These are phyloP conservation scores for Ceyx melanurus DNA, from an alignment of 2,113 vertebrate genomes.

Conservation along the genomic window DNA sequence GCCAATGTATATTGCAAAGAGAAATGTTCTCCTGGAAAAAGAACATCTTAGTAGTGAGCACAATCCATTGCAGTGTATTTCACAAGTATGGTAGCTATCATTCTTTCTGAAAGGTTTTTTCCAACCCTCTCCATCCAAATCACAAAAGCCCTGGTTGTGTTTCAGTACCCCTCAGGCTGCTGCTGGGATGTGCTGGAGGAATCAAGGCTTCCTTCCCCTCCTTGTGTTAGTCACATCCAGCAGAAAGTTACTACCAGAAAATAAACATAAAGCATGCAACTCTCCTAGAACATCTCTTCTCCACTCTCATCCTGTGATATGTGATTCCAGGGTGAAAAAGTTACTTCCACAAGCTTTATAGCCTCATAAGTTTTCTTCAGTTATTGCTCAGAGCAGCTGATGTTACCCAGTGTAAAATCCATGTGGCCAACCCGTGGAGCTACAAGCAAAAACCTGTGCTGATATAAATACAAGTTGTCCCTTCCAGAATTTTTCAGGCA, in stretches of 20 bases:
- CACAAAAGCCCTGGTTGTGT: background rate
- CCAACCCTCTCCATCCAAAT: background rate
- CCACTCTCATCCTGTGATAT: background rate
- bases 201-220: background rate
- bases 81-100: background rate
- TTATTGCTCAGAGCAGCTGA: background rate
- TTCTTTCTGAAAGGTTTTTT: background rate
- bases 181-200: background rate
- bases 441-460: background rate
- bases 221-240: background rate
- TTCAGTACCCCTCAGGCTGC: background rate
- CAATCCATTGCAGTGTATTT: background rate
- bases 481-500: background rate
- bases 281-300: background rate
- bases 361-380: background rate
- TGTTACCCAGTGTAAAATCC: background rate
- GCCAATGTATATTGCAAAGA: background rate
- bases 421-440: background rate
- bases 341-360: background rate
- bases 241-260: background rate
- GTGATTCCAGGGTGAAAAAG: background rate
- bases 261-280: background rate
- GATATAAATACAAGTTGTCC: background rate
- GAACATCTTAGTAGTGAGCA: background rate
- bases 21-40: background rate